Evolutionary conservation across 2,797 vertebrate species (phyloP), one percentile per base, ranked within the genome.

Genomic region (Trachops cirrhosus): DNA sequence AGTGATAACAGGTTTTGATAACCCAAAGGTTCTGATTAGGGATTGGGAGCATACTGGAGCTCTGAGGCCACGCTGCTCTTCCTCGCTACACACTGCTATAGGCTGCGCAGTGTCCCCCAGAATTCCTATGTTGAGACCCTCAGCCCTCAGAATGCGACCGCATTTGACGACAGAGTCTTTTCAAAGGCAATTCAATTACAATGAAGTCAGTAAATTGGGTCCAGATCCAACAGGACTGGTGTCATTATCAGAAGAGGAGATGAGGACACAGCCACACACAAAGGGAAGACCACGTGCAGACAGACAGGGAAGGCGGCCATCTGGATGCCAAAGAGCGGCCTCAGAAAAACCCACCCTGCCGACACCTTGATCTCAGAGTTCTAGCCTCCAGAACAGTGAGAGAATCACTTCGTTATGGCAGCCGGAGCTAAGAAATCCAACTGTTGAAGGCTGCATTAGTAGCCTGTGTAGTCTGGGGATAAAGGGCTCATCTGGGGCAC

Each of bases 241-340:
- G 9, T 44, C 52, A 52, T 52, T 64, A 24, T 19, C 48, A 54
- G 32, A 21, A 71, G 34, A 12, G 34, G 46, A 64, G 21, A 52
- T 62, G 21, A 83, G 79, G 86, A 70, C n/a, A 73, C 32, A 44
- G 64, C 62, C 29, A 34, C 9, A 9, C 10, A 7, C 6, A 12
- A 22, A 70, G 34, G 32, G 12, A 26, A 64, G 62, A 2, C 11
- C 44, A 18, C 1, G 2, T 16, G n/a, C 82, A 62, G 21, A 82
- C 6, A 41, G 3, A 26, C 1, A 15, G 6, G 57, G 62, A 86
- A 10, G 64, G 26, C 0, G 14, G 41, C 34, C 0, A 16, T 32
- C 26, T 41, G 6, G 0, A 64, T 9, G 6, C 52, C 70, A 10
- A 24, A 78, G 34, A 50, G 73, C 3, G 10, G 50, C 22, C 52